These are phyloP conservation scores for Panzeria rudis DNA, from an alignment of 2,888 invertebrate species.

Conservation along the genomic window DNA sequence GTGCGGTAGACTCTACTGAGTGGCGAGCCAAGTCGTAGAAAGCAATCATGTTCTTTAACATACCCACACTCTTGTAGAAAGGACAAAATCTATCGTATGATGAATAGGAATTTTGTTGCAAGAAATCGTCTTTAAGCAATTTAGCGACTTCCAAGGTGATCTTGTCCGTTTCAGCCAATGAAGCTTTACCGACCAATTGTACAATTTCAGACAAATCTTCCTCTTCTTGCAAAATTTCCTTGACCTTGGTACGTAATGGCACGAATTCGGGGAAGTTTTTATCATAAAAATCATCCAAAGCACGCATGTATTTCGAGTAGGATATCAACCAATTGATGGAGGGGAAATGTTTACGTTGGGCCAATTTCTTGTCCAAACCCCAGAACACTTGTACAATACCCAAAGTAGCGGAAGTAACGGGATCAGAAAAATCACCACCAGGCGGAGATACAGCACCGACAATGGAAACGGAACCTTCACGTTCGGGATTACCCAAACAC, in stretches of 20 bases:
- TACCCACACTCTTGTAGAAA: constrained; percentile 99
- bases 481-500: constrained; percentile 98
- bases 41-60: constrained; percentile 98
- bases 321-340: constrained; percentile 99
- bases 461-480: constrained; percentile 99
- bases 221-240: constrained; percentile 98
- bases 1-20: constrained; percentile 98
- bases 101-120: constrained; percentile 99
- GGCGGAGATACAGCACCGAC: constrained; percentile 99
- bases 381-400: constrained; percentile 99
- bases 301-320: constrained; percentile 99
- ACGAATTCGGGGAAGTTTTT: constrained; percentile 99
- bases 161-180: constrained; percentile 99
- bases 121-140: constrained; percentile 98
- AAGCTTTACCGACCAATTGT: constrained; percentile 99
- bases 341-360: constrained; percentile 99
- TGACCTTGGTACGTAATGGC: constrained; percentile 96
- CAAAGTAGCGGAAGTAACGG: constrained; percentile 99
- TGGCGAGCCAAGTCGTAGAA: constrained; percentile 99
- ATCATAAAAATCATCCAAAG: constrained; percentile 99
- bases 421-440: constrained; percentile 99
- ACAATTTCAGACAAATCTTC: constrained; percentile 99
- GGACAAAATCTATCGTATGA: constrained; percentile 99
- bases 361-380: constrained; percentile 99
- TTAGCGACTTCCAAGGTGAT: constrained; percentile 99